Base-by-base conservation (phyloP, 2,888 invertebrate species). In the Plagodis dolabraria region DNA sequence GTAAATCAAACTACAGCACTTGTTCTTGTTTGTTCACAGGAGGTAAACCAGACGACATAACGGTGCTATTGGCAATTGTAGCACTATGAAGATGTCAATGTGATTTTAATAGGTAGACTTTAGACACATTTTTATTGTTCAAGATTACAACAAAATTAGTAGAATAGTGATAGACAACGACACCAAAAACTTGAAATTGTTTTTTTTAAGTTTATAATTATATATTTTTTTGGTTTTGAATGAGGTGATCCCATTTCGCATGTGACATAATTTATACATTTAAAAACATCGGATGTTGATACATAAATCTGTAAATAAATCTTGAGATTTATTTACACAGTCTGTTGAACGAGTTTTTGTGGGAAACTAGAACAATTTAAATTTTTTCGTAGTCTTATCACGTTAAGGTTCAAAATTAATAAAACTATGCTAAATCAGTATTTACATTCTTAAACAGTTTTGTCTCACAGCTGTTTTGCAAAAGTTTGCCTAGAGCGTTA, bases 41-140 rank as follows among this genome's bases (percentile, higher is more conserved):
- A 85, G 99, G 99, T 60, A 99, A 99, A 93, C 99, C 99, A 64
- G 99, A 99, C 89, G 99, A 99, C 93, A 99, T 99, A 90, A 99
- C 99, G 82, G 98, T 99, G 86, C 95, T 99, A 81, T 95, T 99
- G 76, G 98, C 99, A 75, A 97, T 98, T 74, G 98, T 99, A 92
- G 96, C 97, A 83, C 95, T 96, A 94, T 95, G 93, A 94, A 86
- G 79, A 84, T 88, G 86, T 89, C 65, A 72, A 77, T 81, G 85
- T 85, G 85, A 89, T 86, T 79, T 85, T 70, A 64, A 63, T 80
- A 84, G 77, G 68, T 82, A 80, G 74, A 75, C 77, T 77, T 77
- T 82, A 85, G 80, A 71, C 77, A 80, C 74, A 70, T 80, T 80
- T 80, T 78, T 36, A 36, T 40, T 80, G 75, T 79, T 79, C 69